These are phyloP conservation scores for Zenarchopterus dispar DNA, from an alignment of 2,797 vertebrate genomes.

Conservation along the genomic window DNA sequence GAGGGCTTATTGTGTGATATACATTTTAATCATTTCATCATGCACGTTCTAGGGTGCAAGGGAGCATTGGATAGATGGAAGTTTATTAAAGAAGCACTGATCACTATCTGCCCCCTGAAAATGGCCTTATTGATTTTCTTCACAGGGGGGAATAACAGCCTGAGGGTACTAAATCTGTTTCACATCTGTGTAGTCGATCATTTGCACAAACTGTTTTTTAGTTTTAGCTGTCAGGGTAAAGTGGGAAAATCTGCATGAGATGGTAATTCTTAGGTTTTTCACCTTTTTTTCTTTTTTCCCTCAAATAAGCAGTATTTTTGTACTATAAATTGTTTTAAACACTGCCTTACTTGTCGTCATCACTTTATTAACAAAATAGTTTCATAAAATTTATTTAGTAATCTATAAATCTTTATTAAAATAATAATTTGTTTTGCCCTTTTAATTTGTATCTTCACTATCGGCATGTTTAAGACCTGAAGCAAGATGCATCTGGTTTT, in stretches of 20 bases:
- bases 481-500: too few relatives aligned
- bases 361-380: too few relatives aligned
- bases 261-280: conserved; percentile 7
- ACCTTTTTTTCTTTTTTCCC: too few relatives aligned
- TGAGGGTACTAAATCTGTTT: conserved; percentile 39
- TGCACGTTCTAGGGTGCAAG: conserved; percentile 53
- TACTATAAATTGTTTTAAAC: too few relatives aligned
- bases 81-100: conserved; percentile 81
- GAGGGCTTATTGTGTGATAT: conserved; percentile 62
- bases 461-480: too few relatives aligned
- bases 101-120: conserved; percentile 77
- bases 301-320: too few relatives aligned
- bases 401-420: too few relatives aligned
- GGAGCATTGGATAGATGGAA: conserved; percentile 71
- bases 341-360: too few relatives aligned
- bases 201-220: conserved; percentile 53
- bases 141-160: conserved; percentile 53
- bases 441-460: too few relatives aligned
- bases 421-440: too few relatives aligned
- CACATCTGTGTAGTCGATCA: conserved; percentile 55
- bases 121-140: conserved; percentile 81
- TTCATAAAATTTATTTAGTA: too few relatives aligned
- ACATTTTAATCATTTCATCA: conserved; percentile 79
- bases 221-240: conserved; percentile 26
- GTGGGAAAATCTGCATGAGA: conserved; percentile 16